Conservation (phyloP, 2,888 invertebrate genomes). For the Drosophila anomelani region DNA sequence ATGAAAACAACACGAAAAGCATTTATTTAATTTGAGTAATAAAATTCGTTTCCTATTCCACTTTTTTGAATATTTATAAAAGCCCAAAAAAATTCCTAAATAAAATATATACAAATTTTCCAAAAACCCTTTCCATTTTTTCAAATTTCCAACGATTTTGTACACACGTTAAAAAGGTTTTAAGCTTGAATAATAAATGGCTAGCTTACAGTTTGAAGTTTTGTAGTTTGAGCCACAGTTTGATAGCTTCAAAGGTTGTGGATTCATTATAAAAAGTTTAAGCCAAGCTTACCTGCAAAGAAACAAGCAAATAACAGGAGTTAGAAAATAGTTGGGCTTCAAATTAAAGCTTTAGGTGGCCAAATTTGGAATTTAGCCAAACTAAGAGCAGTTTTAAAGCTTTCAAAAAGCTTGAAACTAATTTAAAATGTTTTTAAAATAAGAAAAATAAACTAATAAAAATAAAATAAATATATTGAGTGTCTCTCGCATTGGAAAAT, state of each 20-base stretch:
- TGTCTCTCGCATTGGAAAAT: no score
- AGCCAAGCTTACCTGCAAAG: constrained; percentile 65
- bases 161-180: neutral
- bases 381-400: neutral
- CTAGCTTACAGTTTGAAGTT: constrained; percentile 10
- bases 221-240: constrained; percentile 1
- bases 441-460: no score
- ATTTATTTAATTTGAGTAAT: neutral
- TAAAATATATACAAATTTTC: no score
- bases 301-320: constrained; percentile 12
- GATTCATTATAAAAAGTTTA: constrained; percentile 11
- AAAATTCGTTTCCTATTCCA: neutral
- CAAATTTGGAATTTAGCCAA: neutral
- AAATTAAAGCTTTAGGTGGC: constrained; percentile 5
- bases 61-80: no score
- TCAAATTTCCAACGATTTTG: neutral
- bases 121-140: no score
- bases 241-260: constrained; percentile 9
- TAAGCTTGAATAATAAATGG: neutral
- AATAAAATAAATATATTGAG: no score
- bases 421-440: neutral
- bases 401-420: neutral
- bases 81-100: no score
- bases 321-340: neutral
- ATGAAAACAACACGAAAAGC: neutral